Evolutionary conservation across 2,113 vertebrate species (phyloP).

Genomic region (Saccopteryx leptura): DNA sequence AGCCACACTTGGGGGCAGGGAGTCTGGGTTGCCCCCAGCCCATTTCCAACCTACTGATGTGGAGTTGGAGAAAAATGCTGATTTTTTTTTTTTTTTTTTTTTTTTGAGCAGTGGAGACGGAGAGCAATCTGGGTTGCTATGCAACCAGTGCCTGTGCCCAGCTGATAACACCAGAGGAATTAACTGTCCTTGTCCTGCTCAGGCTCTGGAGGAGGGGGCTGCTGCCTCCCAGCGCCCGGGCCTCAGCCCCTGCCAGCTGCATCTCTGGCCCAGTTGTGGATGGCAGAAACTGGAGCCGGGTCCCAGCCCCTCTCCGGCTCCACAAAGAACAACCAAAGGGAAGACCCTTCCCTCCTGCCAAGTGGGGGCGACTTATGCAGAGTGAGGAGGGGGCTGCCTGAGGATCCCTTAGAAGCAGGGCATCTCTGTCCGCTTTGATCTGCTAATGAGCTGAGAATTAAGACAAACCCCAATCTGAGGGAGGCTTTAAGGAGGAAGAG

Average conservation of each 20-base stretch:
- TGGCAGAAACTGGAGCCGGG: slow-evolving; percentile 52
- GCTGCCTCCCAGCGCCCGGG: slow-evolving; percentile 81
- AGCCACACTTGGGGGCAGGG: not conserved
- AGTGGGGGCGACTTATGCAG: not conserved
- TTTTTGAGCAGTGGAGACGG: slow-evolving; percentile 71
- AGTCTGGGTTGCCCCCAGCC: slow-evolving; percentile 45
- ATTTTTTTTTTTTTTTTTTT: slow-evolving; percentile 77
- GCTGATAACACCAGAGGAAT: slow-evolving; percentile 91
- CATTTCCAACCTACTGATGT: slow-evolving; percentile 80
- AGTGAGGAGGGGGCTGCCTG: not conserved
- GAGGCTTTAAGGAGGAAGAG: not conserved
- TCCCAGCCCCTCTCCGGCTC: not conserved
- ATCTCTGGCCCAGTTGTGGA: slow-evolving; percentile 54
- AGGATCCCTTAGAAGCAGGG: not conserved
- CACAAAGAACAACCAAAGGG: not conserved
- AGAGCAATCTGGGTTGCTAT: slow-evolving; percentile 90
- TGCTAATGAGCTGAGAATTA: slow-evolving; percentile 54
- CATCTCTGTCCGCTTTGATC: slow-evolving; percentile 60
- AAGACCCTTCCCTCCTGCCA: slow-evolving; percentile 21
- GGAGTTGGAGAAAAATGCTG: slow-evolving; percentile 86
- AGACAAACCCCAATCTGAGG: not conserved
- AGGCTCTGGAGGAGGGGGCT: slow-evolving; percentile 85
- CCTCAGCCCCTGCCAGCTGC: slow-evolving; percentile 73
- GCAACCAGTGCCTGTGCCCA: slow-evolving; percentile 90
- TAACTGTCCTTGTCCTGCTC: slow-evolving; percentile 89